phyloP scores from a whole-genome alignment of 2,888 invertebrate genomes.

The Antheraea yamamai region DNA sequence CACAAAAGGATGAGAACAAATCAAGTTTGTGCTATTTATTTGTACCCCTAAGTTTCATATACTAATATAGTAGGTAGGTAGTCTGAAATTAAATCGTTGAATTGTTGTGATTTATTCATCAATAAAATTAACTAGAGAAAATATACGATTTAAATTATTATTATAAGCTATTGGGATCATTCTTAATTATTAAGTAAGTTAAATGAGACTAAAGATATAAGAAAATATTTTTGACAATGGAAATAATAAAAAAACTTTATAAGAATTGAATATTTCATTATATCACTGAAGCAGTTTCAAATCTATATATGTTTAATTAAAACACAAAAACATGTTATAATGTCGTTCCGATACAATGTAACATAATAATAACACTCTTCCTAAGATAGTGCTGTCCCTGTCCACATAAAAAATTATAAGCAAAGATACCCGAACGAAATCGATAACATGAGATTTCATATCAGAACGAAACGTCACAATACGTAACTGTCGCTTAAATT shows the following conservation, averaged over 20 bases:
- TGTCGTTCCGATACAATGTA: background rate
- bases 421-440: background rate
- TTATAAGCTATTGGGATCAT: too few relatives aligned
- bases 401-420: background rate
- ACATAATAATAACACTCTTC: background rate
- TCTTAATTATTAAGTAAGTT: too few relatives aligned
- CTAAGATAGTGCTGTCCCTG: background rate
- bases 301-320: background rate
- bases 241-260: background rate
- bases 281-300: background rate
- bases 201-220: too few relatives aligned
- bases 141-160: too few relatives aligned
- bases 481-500: slow-evolving; percentile 6
- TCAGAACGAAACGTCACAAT: background rate
- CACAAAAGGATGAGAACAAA: background rate
- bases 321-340: background rate
- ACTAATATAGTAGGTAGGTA: too few relatives aligned
- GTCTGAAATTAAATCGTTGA: too few relatives aligned
- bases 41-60: too few relatives aligned
- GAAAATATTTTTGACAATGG: too few relatives aligned
- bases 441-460: slow-evolving; percentile 2
- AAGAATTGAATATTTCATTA: background rate
- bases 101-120: too few relatives aligned
- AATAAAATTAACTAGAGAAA: too few relatives aligned
- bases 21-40: too few relatives aligned